Evolutionary conservation across 2,797 vertebrate species (phyloP).

Genomic region (Scyliorhinus canicula): DNA sequence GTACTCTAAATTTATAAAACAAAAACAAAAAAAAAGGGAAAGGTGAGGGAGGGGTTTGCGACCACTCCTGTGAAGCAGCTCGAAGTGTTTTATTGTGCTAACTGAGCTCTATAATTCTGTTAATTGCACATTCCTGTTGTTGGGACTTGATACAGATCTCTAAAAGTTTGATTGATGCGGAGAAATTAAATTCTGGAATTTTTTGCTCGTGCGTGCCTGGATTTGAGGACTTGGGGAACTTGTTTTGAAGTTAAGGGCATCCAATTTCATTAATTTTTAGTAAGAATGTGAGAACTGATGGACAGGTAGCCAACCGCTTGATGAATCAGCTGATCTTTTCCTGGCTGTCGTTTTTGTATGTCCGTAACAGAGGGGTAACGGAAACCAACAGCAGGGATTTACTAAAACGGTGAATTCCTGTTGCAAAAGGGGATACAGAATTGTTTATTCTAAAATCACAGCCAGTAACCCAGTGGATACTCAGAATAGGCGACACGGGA

Average conservation of each 20-base stretch:
- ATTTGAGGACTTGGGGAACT: neutral
- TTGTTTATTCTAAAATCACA: neutral
- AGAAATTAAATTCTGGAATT: neutral
- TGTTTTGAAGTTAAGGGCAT: neutral
- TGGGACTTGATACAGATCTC: neutral
- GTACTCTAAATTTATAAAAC: too few relatives aligned
- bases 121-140: neutral
- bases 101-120: neutral
- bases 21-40: neutral
- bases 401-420: neutral
- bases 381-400: neutral
- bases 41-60: neutral
- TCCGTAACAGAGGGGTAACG: neutral
- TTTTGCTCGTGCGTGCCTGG: neutral
- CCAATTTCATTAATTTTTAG: neutral
- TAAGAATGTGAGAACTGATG: neutral
- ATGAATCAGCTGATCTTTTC: neutral
- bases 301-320: neutral
- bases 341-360: neutral
- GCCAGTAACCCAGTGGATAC: neutral
- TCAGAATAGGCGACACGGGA: neutral
- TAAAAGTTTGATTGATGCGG: neutral
- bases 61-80: neutral
- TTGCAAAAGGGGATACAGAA: neutral
- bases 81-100: neutral